Evolutionary conservation across 1,140 invertebrate species (phyloP).

Genomic region (Mya arenaria): DNA sequence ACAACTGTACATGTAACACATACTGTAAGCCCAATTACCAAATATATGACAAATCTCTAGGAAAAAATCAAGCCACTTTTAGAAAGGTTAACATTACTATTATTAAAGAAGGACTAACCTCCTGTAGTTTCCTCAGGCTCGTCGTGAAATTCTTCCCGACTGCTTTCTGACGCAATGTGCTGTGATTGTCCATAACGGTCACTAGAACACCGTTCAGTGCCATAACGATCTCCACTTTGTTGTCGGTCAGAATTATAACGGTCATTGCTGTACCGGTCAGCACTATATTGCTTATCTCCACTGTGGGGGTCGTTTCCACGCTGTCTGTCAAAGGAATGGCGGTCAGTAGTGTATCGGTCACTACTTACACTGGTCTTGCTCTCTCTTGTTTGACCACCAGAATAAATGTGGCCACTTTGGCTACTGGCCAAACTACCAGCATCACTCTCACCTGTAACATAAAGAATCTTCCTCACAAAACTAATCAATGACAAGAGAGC

Average conservation of each 20-base stretch:
- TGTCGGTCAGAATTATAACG: constrained; percentile 72
- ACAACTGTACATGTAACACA: too few relatives aligned
- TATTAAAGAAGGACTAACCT: constrained; percentile 59
- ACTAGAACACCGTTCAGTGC: constrained; percentile 76
- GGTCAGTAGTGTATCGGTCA: too few relatives aligned
- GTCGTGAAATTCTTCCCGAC: constrained; percentile 59
- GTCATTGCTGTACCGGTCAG: constrained; percentile 51
- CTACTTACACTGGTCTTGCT: constrained; percentile 58
- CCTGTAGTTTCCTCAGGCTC: constrained; percentile 74
- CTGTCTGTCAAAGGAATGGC: too few relatives aligned
- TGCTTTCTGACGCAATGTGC: constrained; percentile 78
- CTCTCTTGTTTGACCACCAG: constrained; percentile 3
- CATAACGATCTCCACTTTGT: constrained; percentile 78
- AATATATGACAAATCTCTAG: too few relatives aligned
- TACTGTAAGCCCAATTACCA: too few relatives aligned
- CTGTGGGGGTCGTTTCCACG: constrained; percentile 49
- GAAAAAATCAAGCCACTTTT: too few relatives aligned
- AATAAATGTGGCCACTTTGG: constrained; percentile 49
- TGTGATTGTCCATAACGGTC: constrained; percentile 69
- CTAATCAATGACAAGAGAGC: too few relatives aligned
- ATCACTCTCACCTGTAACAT: constrained; percentile 80
- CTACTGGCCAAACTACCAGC: constrained; percentile 76
- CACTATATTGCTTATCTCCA: constrained; percentile 68
- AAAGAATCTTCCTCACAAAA: too few relatives aligned
- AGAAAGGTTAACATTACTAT: too few relatives aligned